These are phyloP conservation scores for Riparia riparia DNA, from an alignment of 2,113 vertebrate species.

Conservation along the genomic window DNA sequence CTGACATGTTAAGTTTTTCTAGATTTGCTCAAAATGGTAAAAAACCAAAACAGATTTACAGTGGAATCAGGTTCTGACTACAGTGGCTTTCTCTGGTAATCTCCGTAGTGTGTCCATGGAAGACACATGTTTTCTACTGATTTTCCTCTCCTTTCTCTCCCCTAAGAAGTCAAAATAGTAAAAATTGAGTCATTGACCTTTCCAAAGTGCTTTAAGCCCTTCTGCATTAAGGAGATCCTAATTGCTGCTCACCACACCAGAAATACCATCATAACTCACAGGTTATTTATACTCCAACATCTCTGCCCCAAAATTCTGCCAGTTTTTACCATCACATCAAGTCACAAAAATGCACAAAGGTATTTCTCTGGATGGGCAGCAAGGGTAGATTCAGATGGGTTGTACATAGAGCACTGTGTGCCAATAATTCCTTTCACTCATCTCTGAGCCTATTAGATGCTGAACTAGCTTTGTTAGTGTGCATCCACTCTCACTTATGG, in stretches of 20 bases:
- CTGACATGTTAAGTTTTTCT: not conserved
- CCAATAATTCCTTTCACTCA: not conserved
- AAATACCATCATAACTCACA: not conserved
- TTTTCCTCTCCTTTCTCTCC: not conserved
- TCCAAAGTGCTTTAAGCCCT: not conserved
- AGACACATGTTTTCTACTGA: not conserved
- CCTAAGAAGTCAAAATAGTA: not conserved
- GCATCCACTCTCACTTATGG: not conserved
- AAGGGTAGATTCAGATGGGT: not conserved
- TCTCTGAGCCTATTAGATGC: not conserved
- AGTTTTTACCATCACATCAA: not conserved
- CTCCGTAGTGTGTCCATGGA: not conserved
- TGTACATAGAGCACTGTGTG: not conserved
- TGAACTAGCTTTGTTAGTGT: not conserved
- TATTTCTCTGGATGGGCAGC: not conserved
- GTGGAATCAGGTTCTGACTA: not conserved
- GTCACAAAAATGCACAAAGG: not conserved
- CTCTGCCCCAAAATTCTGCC: not conserved
- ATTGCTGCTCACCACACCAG: not conserved
- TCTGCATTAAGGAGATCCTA: not conserved
- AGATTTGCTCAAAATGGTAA: not conserved
- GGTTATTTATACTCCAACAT: not conserved
- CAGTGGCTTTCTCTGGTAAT: not conserved
- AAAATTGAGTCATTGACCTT: not conserved
- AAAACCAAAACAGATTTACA: not conserved